Evolutionary conservation across 1,140 invertebrate genomes (phyloP), one percentile per base, ranked within the genome.

Genomic region (Watersipora subatra): DNA sequence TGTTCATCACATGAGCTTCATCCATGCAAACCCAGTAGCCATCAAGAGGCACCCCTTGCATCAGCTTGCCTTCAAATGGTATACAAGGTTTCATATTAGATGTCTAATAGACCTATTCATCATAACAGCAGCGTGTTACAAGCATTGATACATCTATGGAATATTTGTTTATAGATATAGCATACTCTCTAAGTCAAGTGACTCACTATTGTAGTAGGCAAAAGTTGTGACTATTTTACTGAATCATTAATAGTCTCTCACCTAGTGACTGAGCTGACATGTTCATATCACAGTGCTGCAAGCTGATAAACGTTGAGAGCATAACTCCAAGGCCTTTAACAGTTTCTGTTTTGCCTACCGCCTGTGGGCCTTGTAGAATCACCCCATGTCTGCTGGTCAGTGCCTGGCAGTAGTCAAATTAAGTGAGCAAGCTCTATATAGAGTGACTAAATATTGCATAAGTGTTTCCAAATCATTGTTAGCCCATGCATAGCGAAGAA

Each of bases 11-110:
- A 64, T 80, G 76, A 12, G 70, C 66, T 59, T 78, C 76, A 72
- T 78, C 74, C 72, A 79, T 77, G 66, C 73, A 76, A 24, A 72
- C 73, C 78, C 78, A 80, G 64, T 75, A 79, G 1, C 78, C 78
- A 72, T 80, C 78, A 72, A 76, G 73, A 1, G 78, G 72, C 28
- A 78, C 68, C 62, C 78, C 78, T 66, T 78, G 76, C 12, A 74
- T 66, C 57, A 77, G 73, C 67, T 76, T 79, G 27, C 72, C 73
- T 61, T 77, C n/a, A n/a, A n/a, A n/a, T n/a, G n/a, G n/a, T n/a
- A n/a, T n/a, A n/a, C n/a, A n/a, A n/a, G n/a, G n/a, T n/a, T n/a
- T n/a, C 1, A 1, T 63, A 2, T 1, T 1, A 20, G 28, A 1
- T 63, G 19, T 22, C 20, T 57, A 56, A 22, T 46, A 28, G 57